Evolutionary conservation across 2,888 invertebrate genomes (phyloP).

Genomic region (Cerceris rybyensis): DNA sequence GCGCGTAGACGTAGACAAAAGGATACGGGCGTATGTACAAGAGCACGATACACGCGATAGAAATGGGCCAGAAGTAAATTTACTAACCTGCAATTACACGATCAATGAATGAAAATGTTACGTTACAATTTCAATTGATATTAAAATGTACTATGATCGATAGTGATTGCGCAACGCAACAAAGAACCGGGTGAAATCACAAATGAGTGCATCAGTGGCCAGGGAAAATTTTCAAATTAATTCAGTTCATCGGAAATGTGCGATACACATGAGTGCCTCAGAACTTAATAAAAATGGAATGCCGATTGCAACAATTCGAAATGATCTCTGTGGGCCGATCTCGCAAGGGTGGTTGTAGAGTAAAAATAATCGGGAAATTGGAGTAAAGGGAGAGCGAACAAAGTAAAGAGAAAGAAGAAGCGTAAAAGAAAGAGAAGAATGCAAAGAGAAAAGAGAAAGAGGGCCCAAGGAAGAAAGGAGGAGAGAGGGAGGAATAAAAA

Average conservation of each 20-base stretch:
- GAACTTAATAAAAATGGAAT: conserved; percentile 36
- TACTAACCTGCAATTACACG: not conserved
- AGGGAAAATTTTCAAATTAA: conserved; percentile 30
- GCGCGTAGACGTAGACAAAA: not conserved
- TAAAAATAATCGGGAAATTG: conserved; percentile 3
- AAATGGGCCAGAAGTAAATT: too few relatives aligned
- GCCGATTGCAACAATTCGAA: conserved; percentile 16
- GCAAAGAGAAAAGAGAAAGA: too few relatives aligned
- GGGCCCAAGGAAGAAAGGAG: too few relatives aligned
- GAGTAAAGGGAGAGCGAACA: too few relatives aligned
- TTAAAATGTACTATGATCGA: not conserved
- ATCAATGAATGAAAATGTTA: not conserved
- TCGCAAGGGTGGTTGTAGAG: conserved; percentile 8
- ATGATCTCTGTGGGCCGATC: conserved; percentile 27
- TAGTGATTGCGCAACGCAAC: not conserved
- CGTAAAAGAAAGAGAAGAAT: too few relatives aligned
- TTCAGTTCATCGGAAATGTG: conserved; percentile 26
- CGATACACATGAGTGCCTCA: conserved; percentile 14
- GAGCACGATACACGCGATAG: too few relatives aligned
- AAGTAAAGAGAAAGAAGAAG: too few relatives aligned
- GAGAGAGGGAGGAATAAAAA: not conserved
- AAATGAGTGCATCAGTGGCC: not conserved
- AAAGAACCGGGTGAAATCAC: not conserved
- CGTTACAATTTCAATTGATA: not conserved
- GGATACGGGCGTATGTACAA: not conserved